Evolutionary conservation across 2,113 vertebrate genomes (phyloP), one percentile per base, ranked within the genome.

Genomic region (Pao palembangensis): DNA sequence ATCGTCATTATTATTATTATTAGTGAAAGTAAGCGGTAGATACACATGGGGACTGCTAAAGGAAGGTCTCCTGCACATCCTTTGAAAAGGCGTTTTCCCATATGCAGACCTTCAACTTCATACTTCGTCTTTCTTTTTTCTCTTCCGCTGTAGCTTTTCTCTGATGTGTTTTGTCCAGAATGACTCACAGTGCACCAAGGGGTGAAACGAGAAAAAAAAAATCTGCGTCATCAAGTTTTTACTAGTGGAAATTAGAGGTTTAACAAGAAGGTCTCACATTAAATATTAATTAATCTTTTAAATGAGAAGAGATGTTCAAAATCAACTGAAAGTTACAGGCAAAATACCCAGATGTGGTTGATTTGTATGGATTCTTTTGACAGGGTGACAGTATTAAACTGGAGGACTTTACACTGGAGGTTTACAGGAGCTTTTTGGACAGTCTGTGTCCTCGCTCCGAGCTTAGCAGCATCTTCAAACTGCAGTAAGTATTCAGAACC

Each of bases 301-400:
- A 28, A 1, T 5, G 46, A 25, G 49, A 20, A 38, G 13, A 1
- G 17, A 38, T 38, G 1, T 1, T 38, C 10, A 38, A 38, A 12
- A 12, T 12, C 2, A 12, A 38, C 34, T 38, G 34, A 38, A 38
- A 10, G 3, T 28, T 34, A 10, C 8, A 34, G 34, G 34, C 7
- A 34, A 10, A 16, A 31, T 2, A 16, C 1, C 17, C 4, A 17
- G 43, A 23, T 2, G 13, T 15, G 17, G 38, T 18, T 55, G 8
- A 58, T 6, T 8, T 52, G 44, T 4, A n/a, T 47, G 47, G 3
- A 11, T 49, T 11, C n/a, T 6, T 74, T 38, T 68, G 3, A 59
- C 88, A 99, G 97, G 95, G 95, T 11, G 97, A 99, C 83, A 93
- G 93, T 0, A 92, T 99, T 84, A 94, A 92, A 81, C 91, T 95